A percentile compares a stretch with the other conserved stretches of the same genome.
Evolutionary conservation across 35 echinoderm and acorn worm species (phyloP).

Genomic region (Diadema setosum): DNA sequence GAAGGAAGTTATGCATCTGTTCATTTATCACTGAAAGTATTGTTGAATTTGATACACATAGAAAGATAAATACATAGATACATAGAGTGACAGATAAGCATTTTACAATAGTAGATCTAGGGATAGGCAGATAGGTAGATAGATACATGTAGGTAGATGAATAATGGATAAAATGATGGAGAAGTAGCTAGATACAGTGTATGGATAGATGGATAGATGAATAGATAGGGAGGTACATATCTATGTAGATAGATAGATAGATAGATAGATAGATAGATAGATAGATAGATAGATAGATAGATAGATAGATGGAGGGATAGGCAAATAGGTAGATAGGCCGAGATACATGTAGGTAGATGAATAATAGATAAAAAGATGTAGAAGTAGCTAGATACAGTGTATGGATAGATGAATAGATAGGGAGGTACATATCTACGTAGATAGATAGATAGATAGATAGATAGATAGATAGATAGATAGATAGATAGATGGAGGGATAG

Average conservation of each 20-base stretch:
- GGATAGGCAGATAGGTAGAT: background rate
- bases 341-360: background rate
- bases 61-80: too few species aligned
- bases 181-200: background rate
- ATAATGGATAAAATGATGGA: background rate
- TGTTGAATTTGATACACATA: too few species aligned
- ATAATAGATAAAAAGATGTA: background rate
- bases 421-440: background rate
- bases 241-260: too few species aligned
- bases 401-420: background rate
- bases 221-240: too few species aligned
- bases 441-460: background rate
- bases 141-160: background rate
- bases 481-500: background rate
- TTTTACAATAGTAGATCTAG: too few species aligned
- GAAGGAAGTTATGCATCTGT: too few species aligned
- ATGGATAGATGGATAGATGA: background rate
- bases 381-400: background rate
- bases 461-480: background rate
- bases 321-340: background rate
- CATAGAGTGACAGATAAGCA: too few species aligned
- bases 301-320: background rate
- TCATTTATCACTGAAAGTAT: too few species aligned
- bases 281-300: background rate
- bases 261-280: too few species aligned